Evolutionary conservation across 2,113 vertebrate species (phyloP).

Genomic region (Aix galericulata): DNA sequence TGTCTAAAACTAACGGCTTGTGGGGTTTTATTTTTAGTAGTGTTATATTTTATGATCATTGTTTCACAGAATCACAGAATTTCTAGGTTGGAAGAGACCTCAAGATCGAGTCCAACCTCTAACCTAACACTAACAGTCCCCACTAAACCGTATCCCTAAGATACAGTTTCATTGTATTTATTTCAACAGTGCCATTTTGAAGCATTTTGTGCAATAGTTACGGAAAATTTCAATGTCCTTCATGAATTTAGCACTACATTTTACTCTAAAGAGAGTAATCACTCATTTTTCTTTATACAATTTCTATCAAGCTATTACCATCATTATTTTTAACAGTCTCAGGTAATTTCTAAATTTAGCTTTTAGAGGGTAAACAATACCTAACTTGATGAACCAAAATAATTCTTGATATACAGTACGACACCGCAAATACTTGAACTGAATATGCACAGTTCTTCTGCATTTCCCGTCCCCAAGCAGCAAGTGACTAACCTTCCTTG

Average conservation of each 20-base stretch:
- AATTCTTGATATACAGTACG: not conserved
- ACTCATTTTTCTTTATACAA: not conserved
- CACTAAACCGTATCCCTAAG: too few relatives aligned
- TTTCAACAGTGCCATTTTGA: not conserved
- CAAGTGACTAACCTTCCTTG: conserved; percentile 83
- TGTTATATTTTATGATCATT: not conserved
- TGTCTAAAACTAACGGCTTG: not conserved
- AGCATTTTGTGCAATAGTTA: not conserved
- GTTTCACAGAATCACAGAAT: too few relatives aligned
- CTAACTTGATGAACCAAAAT: not conserved
- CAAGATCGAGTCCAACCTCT: too few relatives aligned
- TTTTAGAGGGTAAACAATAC: not conserved
- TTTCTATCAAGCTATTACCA: not conserved
- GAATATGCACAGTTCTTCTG: not conserved
- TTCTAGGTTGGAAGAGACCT: too few relatives aligned
- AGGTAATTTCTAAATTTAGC: not conserved
- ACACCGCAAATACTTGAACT: not conserved
- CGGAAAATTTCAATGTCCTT: not conserved
- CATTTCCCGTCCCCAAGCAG: not conserved
- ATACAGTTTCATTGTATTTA: not conserved
- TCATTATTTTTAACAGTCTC: not conserved
- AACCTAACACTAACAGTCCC: too few relatives aligned
- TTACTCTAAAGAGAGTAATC: not conserved
- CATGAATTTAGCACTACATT: not conserved
- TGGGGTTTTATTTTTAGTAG: not conserved